Evolutionary conservation across 2,888 invertebrate genomes (phyloP), one percentile per base, ranked within the genome.

Genomic region (Rhagophthalmus giganteus): DNA sequence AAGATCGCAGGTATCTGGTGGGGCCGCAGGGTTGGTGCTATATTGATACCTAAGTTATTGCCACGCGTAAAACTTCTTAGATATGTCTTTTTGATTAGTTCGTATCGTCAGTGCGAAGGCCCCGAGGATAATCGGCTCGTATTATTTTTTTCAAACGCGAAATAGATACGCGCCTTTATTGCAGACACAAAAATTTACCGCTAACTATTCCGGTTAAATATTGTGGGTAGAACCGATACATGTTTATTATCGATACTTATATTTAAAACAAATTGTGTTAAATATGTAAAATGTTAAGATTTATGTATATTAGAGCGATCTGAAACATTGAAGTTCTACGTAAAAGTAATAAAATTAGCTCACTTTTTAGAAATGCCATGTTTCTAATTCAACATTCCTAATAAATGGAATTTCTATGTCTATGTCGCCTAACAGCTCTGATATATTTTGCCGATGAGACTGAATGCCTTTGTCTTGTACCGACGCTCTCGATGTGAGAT

Each of bases 41-140:
- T 54, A 54, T 54, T 50, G 54, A 54, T 54, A 35, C 50, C 41
- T 50, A 37, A 54, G 42, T 50, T 49, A 54, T 40, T 54, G 46
- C 53, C 47, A 47, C 44, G 53, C 53, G 47, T 47, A 31, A 32
- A 52, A 40, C 52, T 46, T 26, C 45, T 52, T 52, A 52, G 52
- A 40, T 52, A 52, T 52, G 40, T 31, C 38, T 52, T 51, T 52
- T 52, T 47, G 52, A 52, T 52, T 46, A 52, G 47, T 37, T 37
- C 32, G 34, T 41, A 37, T 47, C 41, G 47, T 27, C 51, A 34
- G 46, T 47, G 52, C 37, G 41, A 52, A 52, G 47, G 52, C 47
- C 46, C 35, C 16, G 30, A 40, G 52, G 46, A 35, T 30, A 46
- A 41, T 35, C 41, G 47, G 52, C 42, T 52, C 37, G 40, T 46